A percentile compares a stretch with the other conserved stretches of the same genome.
phyloP scores from a whole-genome alignment of 2,888 invertebrate genomes.

The Biston betularia region DNA sequence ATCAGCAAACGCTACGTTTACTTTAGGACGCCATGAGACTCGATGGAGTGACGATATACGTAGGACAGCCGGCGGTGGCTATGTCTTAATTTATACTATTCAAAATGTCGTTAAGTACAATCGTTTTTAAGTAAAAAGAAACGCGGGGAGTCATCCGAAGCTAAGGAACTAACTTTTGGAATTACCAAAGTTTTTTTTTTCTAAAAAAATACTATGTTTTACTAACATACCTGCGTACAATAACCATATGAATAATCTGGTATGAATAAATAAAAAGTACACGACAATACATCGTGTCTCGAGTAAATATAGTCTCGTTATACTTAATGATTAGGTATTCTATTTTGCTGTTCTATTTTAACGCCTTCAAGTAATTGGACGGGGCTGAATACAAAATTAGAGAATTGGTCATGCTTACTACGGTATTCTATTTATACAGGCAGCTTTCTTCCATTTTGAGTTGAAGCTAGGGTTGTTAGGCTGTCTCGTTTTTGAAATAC shows the following conservation, averaged over 20 bases:
- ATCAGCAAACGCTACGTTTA: too few relatives aligned
- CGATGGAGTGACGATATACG: too few relatives aligned
- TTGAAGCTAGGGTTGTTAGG: slow-evolving; percentile 45
- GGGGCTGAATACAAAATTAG: slow-evolving; percentile 70
- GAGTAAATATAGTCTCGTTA: slow-evolving; percentile 4
- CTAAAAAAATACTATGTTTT: too few relatives aligned
- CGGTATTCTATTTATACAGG: slow-evolving; percentile 71
- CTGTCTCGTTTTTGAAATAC: neutral
- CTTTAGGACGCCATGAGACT: too few relatives aligned
- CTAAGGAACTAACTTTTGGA: too few relatives aligned
- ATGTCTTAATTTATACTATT: too few relatives aligned
- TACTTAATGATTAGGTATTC: slow-evolving; percentile 14
- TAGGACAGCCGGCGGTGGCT: too few relatives aligned
- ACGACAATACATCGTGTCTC: too few relatives aligned
- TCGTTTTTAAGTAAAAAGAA: neutral
- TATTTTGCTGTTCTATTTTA: slow-evolving; percentile 43
- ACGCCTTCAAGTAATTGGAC: slow-evolving; percentile 33
- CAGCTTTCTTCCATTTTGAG: slow-evolving; percentile 77
- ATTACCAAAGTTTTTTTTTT: neutral
- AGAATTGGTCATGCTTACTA: slow-evolving; percentile 77
- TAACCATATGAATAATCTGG: too few relatives aligned
- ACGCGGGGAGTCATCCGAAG: neutral
- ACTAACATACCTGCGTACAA: too few relatives aligned
- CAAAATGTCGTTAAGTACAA: neutral
- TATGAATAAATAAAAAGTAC: too few relatives aligned